Evolutionary conservation across 2,797 vertebrate species (phyloP).

Genomic region (Amblyraja radiata): DNA sequence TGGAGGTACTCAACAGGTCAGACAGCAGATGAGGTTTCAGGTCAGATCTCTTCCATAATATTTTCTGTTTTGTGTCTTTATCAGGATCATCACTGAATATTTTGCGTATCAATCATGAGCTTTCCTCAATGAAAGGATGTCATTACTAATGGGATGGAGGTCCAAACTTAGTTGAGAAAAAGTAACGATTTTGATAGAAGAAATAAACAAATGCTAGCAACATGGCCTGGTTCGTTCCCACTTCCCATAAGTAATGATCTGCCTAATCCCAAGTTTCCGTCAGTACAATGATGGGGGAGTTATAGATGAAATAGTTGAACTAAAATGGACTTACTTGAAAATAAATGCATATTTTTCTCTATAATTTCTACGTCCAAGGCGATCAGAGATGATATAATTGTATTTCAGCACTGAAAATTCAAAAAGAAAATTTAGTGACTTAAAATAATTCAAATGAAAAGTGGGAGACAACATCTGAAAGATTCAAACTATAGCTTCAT

Average conservation of each 20-base stretch:
- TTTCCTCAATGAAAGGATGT: background rate
- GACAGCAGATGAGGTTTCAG: too few relatives aligned
- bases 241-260: too few relatives aligned
- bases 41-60: too few relatives aligned
- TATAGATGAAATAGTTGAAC: background rate
- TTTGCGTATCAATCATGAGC: too few relatives aligned
- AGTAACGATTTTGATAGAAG: background rate
- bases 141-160: background rate
- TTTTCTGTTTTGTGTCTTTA: background rate
- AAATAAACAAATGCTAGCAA: background rate
- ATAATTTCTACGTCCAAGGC: slow-evolving; percentile 43
- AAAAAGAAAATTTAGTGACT: background rate
- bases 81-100: background rate
- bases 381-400: slow-evolving; percentile 43
- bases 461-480: background rate
- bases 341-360: slow-evolving; percentile 44
- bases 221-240: background rate
- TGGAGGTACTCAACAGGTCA: too few relatives aligned
- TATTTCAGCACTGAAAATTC: slow-evolving; percentile 39
- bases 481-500: background rate
- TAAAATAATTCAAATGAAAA: background rate
- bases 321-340: slow-evolving; percentile 40
- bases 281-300: background rate
- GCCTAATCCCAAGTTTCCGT: background rate
- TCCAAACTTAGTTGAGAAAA: background rate